Evolutionary conservation across 2,797 vertebrate genomes (phyloP).

Genomic region (Limosa lapponica): DNA sequence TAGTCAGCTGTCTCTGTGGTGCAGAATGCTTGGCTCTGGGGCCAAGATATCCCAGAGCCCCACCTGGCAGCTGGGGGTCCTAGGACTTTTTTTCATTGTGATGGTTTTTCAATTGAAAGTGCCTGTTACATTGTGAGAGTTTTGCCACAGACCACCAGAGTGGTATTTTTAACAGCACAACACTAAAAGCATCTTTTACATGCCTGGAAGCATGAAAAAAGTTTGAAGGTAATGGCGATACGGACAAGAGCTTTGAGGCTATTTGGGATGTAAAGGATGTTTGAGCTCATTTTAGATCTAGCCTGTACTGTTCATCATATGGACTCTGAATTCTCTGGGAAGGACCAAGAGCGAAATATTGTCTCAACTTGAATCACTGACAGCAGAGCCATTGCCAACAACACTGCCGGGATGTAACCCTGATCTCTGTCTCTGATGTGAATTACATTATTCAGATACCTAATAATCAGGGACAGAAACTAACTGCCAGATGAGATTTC

Average conservation of each 20-base stretch:
- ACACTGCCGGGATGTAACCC: not conserved
- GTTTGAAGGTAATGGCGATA: not conserved
- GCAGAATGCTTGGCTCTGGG: not conserved
- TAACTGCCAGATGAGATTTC: not conserved
- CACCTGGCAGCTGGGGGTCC: not conserved
- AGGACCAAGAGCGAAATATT: not conserved
- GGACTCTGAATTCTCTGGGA: not conserved
- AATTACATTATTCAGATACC: not conserved
- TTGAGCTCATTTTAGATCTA: not conserved
- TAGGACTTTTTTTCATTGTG: not conserved
- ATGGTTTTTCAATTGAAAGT: not conserved
- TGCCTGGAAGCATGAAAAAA: not conserved
- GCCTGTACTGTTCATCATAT: not conserved
- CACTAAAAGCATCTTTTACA: not conserved
- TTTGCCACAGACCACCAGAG: not conserved
- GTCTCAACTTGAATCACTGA: not conserved
- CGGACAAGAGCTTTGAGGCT: not conserved
- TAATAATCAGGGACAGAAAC: not conserved
- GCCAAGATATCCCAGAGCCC: not conserved
- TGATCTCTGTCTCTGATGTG: not conserved
- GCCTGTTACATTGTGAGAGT: not conserved
- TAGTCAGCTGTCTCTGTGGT: rapidly evolving
- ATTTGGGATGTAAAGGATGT: not conserved
- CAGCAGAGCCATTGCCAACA: not conserved
- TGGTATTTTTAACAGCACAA: not conserved